phyloP scores from a whole-genome alignment of 2,113 vertebrate species.

The Planiliza haematocheilus region DNA sequence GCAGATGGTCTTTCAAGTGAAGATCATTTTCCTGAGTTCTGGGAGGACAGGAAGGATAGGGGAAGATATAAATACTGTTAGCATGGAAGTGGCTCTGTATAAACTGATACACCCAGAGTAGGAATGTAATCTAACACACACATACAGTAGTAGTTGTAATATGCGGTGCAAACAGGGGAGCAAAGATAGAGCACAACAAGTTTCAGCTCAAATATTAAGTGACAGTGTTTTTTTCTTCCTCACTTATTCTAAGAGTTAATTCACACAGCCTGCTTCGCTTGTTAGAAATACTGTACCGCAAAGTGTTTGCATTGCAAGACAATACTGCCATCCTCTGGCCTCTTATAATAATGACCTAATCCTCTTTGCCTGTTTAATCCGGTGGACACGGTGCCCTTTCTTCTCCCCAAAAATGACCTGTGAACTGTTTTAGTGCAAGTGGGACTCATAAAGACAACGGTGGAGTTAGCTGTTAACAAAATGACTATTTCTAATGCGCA shows the following conservation, averaged over 20 bases:
- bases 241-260: background rate
- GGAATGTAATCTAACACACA: constrained; percentile 21
- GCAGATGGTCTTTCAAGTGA: constrained; percentile 73
- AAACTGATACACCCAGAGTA: constrained; percentile 20
- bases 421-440: background rate
- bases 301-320: background rate
- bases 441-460: too few relatives aligned
- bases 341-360: background rate
- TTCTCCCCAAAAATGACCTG: background rate
- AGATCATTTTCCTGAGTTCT: constrained; percentile 70
- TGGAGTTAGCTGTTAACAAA: background rate
- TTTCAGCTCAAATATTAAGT: background rate
- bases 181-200: background rate
- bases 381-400: background rate
- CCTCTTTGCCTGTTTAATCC: background rate
- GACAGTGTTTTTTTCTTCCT: background rate
- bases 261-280: background rate
- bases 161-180: background rate
- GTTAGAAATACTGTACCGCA: background rate
- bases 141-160: background rate
- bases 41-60: constrained; percentile 37
- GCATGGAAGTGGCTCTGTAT: constrained; percentile 40
- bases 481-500: background rate
- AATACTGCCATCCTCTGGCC: constrained; percentile 50
- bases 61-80: constrained; percentile 70